phyloP scores from a whole-genome alignment of 2,888 invertebrate species.

The Drosophila quinaria region DNA sequence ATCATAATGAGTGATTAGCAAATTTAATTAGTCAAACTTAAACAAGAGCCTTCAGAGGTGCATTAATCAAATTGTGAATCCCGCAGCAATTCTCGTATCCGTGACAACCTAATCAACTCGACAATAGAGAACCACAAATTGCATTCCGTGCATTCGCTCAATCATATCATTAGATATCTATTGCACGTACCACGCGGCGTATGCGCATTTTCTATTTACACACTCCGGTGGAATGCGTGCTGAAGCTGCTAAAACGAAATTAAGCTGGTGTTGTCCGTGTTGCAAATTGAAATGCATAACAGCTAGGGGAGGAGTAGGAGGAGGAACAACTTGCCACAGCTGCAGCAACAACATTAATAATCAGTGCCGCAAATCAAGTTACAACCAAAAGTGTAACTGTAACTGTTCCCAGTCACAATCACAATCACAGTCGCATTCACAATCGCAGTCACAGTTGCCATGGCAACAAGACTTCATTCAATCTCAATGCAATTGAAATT shows the following conservation, averaged over 20 bases:
- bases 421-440: slow-evolving; percentile 8
- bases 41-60: not conserved
- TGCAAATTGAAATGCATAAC: slow-evolving; percentile 59
- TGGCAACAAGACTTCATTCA: slow-evolving; percentile 30
- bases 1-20: not conserved
- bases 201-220: slow-evolving; percentile 48
- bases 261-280: slow-evolving; percentile 48
- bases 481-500: slow-evolving; percentile 62
- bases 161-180: slow-evolving; percentile 16
- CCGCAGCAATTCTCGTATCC: slow-evolving; percentile 26
- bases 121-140: slow-evolving; percentile 14
- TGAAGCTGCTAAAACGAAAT: slow-evolving; percentile 39
- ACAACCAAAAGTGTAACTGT: slow-evolving; percentile 30
- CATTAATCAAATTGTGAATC: slow-evolving; percentile 32
- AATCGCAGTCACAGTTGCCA: slow-evolving; percentile 4
- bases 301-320: not conserved
- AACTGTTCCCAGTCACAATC: slow-evolving; percentile 10
- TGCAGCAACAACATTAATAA: slow-evolving; percentile 29
- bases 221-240: slow-evolving; percentile 11
- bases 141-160: not conserved
- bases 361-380: slow-evolving; percentile 62
- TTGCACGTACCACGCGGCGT: slow-evolving; percentile 53
- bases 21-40: not conserved
- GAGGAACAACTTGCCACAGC: slow-evolving; percentile 8
- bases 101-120: slow-evolving; percentile 56